phyloP scores from a whole-genome alignment of 2,113 vertebrate species.

The Ploceus nigricollis region DNA sequence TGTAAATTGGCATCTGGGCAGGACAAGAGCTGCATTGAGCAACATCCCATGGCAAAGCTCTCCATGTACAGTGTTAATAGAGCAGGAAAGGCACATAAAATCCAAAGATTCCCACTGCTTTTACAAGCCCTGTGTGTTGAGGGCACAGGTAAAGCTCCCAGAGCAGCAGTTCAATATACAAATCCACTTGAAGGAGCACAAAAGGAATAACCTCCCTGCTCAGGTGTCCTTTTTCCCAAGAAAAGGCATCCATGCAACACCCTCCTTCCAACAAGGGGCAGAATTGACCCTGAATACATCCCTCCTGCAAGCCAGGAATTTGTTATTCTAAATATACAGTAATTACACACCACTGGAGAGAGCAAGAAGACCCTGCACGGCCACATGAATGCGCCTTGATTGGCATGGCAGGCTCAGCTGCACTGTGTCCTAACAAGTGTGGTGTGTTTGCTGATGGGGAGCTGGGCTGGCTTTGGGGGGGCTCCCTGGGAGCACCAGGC shows the following conservation, averaged over 20 bases:
- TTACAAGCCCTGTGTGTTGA: background rate
- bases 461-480: background rate
- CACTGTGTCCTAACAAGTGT: background rate
- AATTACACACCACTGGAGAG: background rate
- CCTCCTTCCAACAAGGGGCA: background rate
- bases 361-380: background rate
- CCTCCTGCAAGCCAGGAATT: background rate
- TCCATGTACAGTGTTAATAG: rapidly evolving
- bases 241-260: background rate
- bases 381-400: background rate
- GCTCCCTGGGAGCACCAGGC: background rate
- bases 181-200: background rate
- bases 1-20: background rate
- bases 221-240: background rate
- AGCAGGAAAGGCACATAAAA: background rate
- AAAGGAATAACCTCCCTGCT: background rate
- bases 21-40: background rate
- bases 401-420: background rate
- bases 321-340: background rate
- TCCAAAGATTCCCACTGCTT: background rate
- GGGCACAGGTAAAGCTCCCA: background rate
- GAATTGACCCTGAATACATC: background rate
- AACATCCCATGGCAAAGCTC: background rate
- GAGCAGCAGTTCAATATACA: background rate
- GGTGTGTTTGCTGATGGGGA: background rate